phyloP scores from a whole-genome alignment of 2,888 invertebrate genomes.

The Stegana nigrithorax region DNA sequence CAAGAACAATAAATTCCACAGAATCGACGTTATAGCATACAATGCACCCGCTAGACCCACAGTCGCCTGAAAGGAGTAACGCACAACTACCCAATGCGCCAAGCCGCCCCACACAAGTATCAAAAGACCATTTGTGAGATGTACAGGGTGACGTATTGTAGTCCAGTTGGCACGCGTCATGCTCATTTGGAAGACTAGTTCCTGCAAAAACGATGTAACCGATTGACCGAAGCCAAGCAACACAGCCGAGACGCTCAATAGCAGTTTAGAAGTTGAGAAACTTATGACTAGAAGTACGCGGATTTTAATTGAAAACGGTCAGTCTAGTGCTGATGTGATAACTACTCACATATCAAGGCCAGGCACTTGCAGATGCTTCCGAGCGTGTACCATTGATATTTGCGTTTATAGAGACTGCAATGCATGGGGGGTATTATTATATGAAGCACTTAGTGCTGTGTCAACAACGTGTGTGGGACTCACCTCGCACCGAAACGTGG shows the following conservation, averaged over 20 bases:
- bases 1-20: slow-evolving; percentile 64
- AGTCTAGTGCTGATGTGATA: not conserved
- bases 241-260: slow-evolving; percentile 66
- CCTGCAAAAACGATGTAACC: slow-evolving; percentile 65
- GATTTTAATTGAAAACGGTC: too few species aligned
- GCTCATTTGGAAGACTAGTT: slow-evolving; percentile 65
- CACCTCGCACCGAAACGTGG: slow-evolving; percentile 62
- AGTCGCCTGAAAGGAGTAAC: slow-evolving; percentile 65
- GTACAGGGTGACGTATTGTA: slow-evolving; percentile 63
- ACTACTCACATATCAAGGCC: slow-evolving; percentile 62
- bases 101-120: slow-evolving; percentile 65
- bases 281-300: slow-evolving; percentile 56
- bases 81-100: slow-evolving; percentile 63
- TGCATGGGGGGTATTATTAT: not conserved
- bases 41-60: slow-evolving; percentile 60
- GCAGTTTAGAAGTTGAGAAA: slow-evolving; percentile 65
- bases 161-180: slow-evolving; percentile 66
- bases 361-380: slow-evolving; percentile 65
- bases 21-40: slow-evolving; percentile 57
- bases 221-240: slow-evolving; percentile 67
- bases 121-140: slow-evolving; percentile 65
- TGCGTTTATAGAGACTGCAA: slow-evolving; percentile 58
- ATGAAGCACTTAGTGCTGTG: not conserved
- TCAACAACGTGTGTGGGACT: not conserved
- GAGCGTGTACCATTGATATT: slow-evolving; percentile 65